Evolutionary conservation across 2,888 invertebrate genomes (phyloP).

Genomic region (Agriopis aurantiaria): DNA sequence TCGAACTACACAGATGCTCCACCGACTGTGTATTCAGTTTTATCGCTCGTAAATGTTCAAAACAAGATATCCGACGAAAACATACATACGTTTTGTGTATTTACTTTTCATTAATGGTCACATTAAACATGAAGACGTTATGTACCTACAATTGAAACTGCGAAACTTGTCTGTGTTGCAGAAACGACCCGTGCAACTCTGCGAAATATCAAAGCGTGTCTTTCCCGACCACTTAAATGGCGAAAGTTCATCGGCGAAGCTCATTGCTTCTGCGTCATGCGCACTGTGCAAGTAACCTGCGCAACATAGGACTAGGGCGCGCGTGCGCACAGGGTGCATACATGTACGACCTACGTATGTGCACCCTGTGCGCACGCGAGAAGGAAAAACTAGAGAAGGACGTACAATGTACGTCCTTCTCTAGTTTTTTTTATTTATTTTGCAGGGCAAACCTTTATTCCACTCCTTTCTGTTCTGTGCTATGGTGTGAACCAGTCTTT

Average conservation of each 20-base stretch:
- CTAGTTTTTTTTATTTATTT: no score
- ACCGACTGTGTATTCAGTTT: conserved; percentile 24
- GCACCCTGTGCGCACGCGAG: no score
- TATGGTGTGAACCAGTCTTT: no score
- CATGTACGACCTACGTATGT: no score
- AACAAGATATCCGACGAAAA: conserved; percentile 41
- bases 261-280: conserved; percentile 48
- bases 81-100: conserved; percentile 44
- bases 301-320: not conserved
- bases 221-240: conserved; percentile 60
- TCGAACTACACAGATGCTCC: conserved; percentile 28
- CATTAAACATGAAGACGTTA: conserved; percentile 53
- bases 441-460: no score
- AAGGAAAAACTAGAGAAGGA: no score
- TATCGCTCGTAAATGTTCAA: conserved; percentile 41
- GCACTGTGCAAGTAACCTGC: no score
- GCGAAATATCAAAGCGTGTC: conserved; percentile 63
- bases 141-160: conserved; percentile 51
- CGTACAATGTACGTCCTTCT: no score
- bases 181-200: conserved; percentile 58
- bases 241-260: conserved; percentile 61
- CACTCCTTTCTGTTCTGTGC: no score
- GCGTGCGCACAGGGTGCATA: no score
- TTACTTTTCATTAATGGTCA: conserved; percentile 49
- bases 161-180: conserved; percentile 52